phyloP scores from a whole-genome alignment of 2,888 invertebrate species.

The Hirtodrosophila histrioides region DNA sequence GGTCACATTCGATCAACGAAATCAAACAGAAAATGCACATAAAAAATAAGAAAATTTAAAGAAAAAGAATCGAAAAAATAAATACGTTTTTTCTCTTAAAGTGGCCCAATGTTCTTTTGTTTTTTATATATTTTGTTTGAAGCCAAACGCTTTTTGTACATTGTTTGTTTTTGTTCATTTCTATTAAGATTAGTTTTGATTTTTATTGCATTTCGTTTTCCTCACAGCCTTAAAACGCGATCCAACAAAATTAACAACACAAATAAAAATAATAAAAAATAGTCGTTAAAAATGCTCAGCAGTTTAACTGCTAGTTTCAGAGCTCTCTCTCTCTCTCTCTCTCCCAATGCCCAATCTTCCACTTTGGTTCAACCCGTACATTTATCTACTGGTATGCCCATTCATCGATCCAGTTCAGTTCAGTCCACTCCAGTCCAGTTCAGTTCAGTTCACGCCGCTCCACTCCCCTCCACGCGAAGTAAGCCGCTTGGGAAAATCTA shows the following conservation, averaged over 20 bases:
- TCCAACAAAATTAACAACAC: conserved; percentile 55
- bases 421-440: neutral
- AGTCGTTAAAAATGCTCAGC: conserved; percentile 48
- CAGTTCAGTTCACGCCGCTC: neutral
- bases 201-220: conserved; percentile 58
- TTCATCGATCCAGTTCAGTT: conserved; percentile 13
- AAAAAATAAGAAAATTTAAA: neutral
- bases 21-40: neutral
- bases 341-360: neutral
- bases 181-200: conserved; percentile 57
- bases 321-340: neutral
- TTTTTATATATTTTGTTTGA: conserved; percentile 17
- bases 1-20: conserved; percentile 9
- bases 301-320: conserved; percentile 20
- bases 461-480: conserved; percentile 13
- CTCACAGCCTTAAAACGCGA: conserved; percentile 25
- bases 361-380: conserved; percentile 1
- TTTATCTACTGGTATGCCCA: conserved; percentile 18
- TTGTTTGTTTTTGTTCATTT: conserved; percentile 47
- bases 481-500: conserved; percentile 61
- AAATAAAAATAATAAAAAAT: conserved; percentile 37
- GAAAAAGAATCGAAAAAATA: neutral
- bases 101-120: conserved; percentile 15
- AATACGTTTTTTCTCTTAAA: neutral
- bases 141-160: conserved; percentile 25